Evolutionary conservation across 2,888 invertebrate genomes (phyloP).

Genomic region (Sialis fuliginosa): DNA sequence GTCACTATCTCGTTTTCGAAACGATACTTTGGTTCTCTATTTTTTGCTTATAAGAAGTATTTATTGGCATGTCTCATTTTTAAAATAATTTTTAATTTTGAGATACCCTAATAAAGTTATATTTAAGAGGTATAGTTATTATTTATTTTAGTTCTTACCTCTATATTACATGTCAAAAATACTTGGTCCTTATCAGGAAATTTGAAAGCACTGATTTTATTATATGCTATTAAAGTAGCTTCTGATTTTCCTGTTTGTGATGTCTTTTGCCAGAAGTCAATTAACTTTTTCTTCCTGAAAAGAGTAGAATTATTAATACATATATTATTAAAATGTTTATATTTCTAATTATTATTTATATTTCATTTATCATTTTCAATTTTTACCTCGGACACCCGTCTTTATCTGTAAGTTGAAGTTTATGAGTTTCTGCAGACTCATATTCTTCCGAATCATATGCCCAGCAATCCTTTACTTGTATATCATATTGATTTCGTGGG

Average conservation of each 20-base stretch:
- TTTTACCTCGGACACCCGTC: slow-evolving; percentile 47
- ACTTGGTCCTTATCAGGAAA: slow-evolving; percentile 58
- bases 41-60: too few species aligned
- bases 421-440: slow-evolving; percentile 34
- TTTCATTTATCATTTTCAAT: slow-evolving; percentile 1
- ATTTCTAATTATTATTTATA: background rate
- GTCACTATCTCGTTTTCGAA: too few species aligned
- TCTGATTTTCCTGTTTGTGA: slow-evolving; percentile 37
- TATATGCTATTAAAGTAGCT: slow-evolving; percentile 45
- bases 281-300: slow-evolving; percentile 42
- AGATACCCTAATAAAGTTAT: background rate
- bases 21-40: too few species aligned
- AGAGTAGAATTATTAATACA: background rate
- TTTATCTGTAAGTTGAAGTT: slow-evolving; percentile 45
- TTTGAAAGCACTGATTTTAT: slow-evolving; percentile 51
- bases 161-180: slow-evolving; percentile 55
- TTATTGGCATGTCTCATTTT: too few species aligned
- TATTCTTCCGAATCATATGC: slow-evolving; percentile 49
- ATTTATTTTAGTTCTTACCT: slow-evolving; percentile 28
- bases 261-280: slow-evolving; percentile 43
- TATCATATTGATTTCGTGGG: slow-evolving; percentile 39
- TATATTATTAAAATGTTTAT: background rate
- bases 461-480: slow-evolving; percentile 55
- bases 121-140: background rate
- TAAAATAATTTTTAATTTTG: background rate